Conservation (phyloP, 2,113 vertebrate genomes). For the Leiothrix lutea region DNA sequence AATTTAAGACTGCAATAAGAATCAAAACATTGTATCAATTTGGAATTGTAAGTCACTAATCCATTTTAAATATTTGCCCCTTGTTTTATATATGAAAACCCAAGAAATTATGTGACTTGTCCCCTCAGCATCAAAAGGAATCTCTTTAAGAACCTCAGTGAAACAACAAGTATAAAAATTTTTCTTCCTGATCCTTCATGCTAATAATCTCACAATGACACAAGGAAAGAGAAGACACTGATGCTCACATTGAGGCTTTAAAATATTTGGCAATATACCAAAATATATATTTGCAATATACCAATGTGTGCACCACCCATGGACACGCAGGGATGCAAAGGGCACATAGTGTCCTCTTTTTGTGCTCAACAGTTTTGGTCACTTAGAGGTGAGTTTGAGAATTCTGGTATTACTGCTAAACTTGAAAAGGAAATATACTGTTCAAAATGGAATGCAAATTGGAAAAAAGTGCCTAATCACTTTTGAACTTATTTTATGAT, state of each 20-base stretch:
- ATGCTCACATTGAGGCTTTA: not conserved
- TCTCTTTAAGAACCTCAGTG: not conserved
- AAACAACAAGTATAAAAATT: not conserved
- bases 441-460: not conserved
- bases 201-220: not conserved
- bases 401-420: not conserved
- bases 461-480: not conserved
- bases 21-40: not conserved
- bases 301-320: not conserved
- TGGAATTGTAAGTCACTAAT: not conserved
- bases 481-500: not conserved
- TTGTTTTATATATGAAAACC: not conserved
- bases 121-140: not conserved
- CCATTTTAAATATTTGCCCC: not conserved
- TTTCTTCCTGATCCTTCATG: accelerated
- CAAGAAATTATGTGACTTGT: not conserved
- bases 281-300: not conserved
- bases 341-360: not conserved
- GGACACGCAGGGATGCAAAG: not conserved
- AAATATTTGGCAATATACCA: not conserved
- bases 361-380: not conserved
- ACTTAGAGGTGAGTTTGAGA: not conserved
- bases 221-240: not conserved
- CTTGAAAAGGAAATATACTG: not conserved
- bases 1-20: not conserved